Base-by-base conservation (phyloP, 1,140 invertebrate species). In the Drosophila subpulchrella region DNA sequence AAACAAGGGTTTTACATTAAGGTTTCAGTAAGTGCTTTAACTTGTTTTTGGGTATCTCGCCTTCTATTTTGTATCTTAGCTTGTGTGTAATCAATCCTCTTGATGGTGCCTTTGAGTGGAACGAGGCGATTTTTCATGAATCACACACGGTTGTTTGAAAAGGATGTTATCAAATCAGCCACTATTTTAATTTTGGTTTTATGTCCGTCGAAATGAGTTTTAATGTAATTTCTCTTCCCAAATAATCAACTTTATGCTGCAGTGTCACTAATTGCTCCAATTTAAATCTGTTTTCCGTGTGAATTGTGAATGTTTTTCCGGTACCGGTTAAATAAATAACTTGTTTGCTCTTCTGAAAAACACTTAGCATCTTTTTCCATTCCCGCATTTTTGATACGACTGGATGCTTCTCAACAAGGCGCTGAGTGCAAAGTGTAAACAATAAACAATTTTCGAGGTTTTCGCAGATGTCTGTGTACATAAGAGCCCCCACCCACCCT, bases 371-470 rank as follows among this genome's bases (percentile, higher is more conserved):
- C 47, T 24, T 8, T 11, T 36, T 8, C 38, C 17, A 30, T 8
- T 48, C 59, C 6, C 44, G 47, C 58, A 67, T 63, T 46, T 36
- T 44, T 68, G 65, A 54, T 68, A 46, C 32, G 47, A 32, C 12
- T 55, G 63, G 50, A n/a, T 70, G 66, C 36, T 67, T 58, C 70
- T 58, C 68, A 72, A 58, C 68, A 55, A 39, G 51, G 30, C 53
- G 53, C 41, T 72, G 56, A 68, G 57, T 72, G 65, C 68, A 58
- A 58, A 71, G 38, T 50, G 67, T 71, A 72, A 72, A 72, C 68
- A 72, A 72, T 72, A 72, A 72, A 72, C 68, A 72, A 71, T 71
- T 41, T 20, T 71, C 66, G 66, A 50, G 68, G 68, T 15, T 58
- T 44, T 48, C 27, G 36, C 53, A 71, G 51, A 70, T 71, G 65